phyloP scores from a whole-genome alignment of 2,888 invertebrate species.

The Cantharis lateralis region DNA sequence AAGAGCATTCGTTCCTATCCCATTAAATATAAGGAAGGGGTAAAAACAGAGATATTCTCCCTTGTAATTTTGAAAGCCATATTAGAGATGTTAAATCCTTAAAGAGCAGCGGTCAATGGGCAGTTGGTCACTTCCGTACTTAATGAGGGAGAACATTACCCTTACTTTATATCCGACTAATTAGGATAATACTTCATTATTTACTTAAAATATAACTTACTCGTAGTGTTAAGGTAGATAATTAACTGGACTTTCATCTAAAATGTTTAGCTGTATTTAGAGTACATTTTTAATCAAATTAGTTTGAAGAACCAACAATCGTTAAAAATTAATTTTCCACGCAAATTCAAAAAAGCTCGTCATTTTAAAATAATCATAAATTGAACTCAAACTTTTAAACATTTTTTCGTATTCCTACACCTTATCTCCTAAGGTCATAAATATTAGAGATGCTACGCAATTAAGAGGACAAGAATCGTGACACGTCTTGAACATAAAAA shows the following conservation, averaged over 20 bases:
- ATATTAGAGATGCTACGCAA: conserved; percentile 33
- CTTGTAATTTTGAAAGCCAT: conserved; percentile 37
- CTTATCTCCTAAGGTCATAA: conserved; percentile 32
- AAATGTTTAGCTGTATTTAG: neutral
- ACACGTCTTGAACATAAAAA: conserved; percentile 24
- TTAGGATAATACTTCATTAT: conserved; percentile 41
- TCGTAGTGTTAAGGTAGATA: conserved; percentile 2
- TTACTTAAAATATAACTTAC: conserved; percentile 36
- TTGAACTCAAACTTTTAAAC: conserved; percentile 23
- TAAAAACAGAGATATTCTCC: conserved; percentile 34
- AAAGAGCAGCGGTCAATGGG: conserved; percentile 38
- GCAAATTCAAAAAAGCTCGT: neutral
- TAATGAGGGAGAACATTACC: conserved; percentile 37
- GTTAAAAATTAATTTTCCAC: neutral
- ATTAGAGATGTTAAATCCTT: conserved; percentile 39
- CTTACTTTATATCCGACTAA: conserved; percentile 39
- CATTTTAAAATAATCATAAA: conserved; percentile 21
- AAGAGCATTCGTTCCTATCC: conserved; percentile 24
- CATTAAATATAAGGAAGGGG: conserved; percentile 32
- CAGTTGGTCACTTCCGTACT: conserved; percentile 39
- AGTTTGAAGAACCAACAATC: neutral
- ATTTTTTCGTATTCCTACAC: conserved; percentile 25
- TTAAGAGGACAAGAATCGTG: conserved; percentile 33
- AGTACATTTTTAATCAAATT: conserved; percentile 1
- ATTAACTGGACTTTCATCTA: neutral